Base-by-base conservation (phyloP, 2,888 invertebrate species). In the Nomada flava region DNA sequence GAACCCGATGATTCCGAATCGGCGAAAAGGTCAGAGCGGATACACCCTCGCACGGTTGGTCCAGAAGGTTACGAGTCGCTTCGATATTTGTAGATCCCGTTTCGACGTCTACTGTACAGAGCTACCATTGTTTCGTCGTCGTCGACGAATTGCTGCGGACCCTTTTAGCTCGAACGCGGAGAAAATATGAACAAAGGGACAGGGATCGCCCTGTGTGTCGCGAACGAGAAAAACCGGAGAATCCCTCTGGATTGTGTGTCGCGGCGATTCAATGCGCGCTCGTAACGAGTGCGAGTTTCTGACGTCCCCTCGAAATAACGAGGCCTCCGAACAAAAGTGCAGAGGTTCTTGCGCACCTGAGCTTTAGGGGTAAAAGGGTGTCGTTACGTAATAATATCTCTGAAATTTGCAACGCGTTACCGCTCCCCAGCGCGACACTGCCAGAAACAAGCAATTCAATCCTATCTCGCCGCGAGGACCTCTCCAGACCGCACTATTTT, bases 301-400 rank as follows among this genome's bases (percentile, higher is more conserved):
- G 73, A 63, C 70, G 68, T 65, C 74, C 74, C 74, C 68, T 79
- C 85, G 79, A 85, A 85, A 85, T 85, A 85, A 86, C 85, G 86
- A 86, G 86, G 85, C 76, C 65, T 71, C 80, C 83, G 80, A 83
- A 83, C 85, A 79, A 85, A 85, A 83, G 80, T 85, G 77, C 80
- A 64, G 78, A 63, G 82, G 73, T 85, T 78, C 85, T 85, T 74
- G 68, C 77, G 57, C 60, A 29, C 60, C 69, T 50, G 53, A 70
- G 60, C 62, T 55, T 26, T 23, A 13, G 70, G 47, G 42, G 65
- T 53, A 60, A 65, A 79, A 77, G 69, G 59, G 86, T 60, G 82
- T 72, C 82, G 82, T 86, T 86, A 86, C 85, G 85, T 87, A 84
- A 86, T 84, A 86, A 86, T 84, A 86, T 86, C 79, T 77, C 62